These are phyloP conservation scores for Amphiduros pacificus DNA, from an alignment of 2,888 invertebrate genomes.

Conservation along the genomic window DNA sequence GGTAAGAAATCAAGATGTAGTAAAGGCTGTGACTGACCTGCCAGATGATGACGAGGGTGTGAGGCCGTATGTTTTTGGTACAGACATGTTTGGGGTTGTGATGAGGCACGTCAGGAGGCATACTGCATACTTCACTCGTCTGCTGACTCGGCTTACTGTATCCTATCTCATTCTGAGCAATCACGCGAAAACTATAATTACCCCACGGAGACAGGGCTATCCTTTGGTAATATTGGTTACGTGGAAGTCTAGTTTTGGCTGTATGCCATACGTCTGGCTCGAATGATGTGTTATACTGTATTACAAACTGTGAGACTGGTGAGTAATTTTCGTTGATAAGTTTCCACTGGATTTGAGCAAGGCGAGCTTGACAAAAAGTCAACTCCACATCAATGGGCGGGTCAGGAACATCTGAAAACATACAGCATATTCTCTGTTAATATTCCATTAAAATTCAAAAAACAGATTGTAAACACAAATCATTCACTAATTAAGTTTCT, in stretches of 20 bases:
- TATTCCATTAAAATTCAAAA: no score
- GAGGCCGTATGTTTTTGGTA: conserved; percentile 28
- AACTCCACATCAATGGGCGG: conserved; percentile 32
- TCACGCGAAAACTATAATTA: conserved; percentile 33
- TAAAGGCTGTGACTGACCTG: conserved; percentile 17
- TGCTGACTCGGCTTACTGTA: conserved; percentile 24
- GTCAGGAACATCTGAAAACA: conserved; percentile 33
- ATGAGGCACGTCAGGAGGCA: conserved; percentile 30
- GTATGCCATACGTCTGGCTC: conserved; percentile 28
- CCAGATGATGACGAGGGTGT: conserved; percentile 29
- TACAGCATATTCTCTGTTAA: no score
- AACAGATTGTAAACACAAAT: no score
- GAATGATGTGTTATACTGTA: conserved; percentile 35
- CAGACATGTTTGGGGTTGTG: conserved; percentile 32
- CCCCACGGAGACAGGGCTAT: conserved; percentile 35
- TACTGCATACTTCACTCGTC: conserved; percentile 20
- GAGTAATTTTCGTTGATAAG: conserved; percentile 31
- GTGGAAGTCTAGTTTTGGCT: conserved; percentile 25
- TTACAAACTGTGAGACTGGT: conserved; percentile 32
- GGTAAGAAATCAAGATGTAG: neutral
- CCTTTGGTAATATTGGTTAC: conserved; percentile 29
- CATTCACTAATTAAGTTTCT: no score
- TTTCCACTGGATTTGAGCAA: conserved; percentile 32
- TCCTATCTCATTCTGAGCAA: conserved; percentile 29
- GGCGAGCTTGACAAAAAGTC: conserved; percentile 26